phyloP scores from a whole-genome alignment of 2,113 vertebrate species.

The Rhynchopsitta pachyrhyncha region DNA sequence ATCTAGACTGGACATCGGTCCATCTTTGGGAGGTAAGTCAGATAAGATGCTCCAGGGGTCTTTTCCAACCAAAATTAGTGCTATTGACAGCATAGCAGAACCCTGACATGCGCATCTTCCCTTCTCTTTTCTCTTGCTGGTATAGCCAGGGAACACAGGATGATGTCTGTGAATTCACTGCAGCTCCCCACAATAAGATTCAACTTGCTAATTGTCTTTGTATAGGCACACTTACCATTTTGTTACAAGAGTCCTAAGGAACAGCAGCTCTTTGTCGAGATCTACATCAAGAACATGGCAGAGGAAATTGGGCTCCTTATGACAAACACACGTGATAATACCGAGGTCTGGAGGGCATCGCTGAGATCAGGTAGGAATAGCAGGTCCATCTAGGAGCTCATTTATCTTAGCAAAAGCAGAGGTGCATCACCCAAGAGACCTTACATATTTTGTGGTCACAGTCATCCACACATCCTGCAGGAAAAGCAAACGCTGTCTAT shows the following conservation, averaged over 20 bases:
- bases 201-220: neutral
- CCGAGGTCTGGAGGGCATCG: neutral
- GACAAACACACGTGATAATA: neutral
- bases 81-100: neutral
- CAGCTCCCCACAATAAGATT: neutral
- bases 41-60: neutral
- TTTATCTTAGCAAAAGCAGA: neutral
- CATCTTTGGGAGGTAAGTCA: neutral
- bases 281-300: neutral
- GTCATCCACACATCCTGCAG: neutral
- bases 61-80: neutral
- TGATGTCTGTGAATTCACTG: neutral
- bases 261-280: neutral
- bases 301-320: neutral
- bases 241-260: neutral
- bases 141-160: neutral
- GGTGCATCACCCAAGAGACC: no score
- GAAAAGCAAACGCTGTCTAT: neutral
- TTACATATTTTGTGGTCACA: neutral
- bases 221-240: neutral
- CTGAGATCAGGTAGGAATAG: neutral
- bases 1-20: neutral
- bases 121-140: neutral
- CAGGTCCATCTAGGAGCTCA: neutral
- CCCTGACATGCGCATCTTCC: neutral